Evolutionary conservation across 1,140 invertebrate species (phyloP), one percentile per base, ranked within the genome.

Genomic region (Frieseomelitta varia): DNA sequence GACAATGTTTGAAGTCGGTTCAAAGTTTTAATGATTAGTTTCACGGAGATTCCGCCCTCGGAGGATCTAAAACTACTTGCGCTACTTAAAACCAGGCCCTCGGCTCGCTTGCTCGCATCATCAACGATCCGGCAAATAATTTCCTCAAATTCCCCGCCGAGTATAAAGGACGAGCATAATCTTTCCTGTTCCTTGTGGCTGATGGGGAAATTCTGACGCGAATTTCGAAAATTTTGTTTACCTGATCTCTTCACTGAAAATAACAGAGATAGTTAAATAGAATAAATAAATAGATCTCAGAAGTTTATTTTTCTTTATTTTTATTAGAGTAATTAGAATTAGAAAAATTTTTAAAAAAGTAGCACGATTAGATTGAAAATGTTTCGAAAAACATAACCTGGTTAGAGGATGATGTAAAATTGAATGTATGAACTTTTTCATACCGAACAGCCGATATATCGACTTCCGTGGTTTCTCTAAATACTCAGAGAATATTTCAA

Each of bases 21-120:
- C 53, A 51, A 82, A 82, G 73, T 82, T 82, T 82, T 82, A 75
- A 82, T 65, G 63, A 82, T 82, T 69, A 77, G 72, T 68, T 76
- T 53, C 63, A 21, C 39, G 51, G 53, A 34, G 65, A 47, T n/a
- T 21, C 30, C 21, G 21, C 58, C 2, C 12, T 30, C 3, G 71
- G 2, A 34, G 30, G 53, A 77, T 69, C 63, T 34, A 27, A 24
- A 68, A 68, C 63, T 73, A 39, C 51, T 19, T 27, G 27, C 58
- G 61, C 19, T 30, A 76, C 56, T 65, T 65, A 27, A 34, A 51
- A 39, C 56, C 14, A 53, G 55, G 30, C 12, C 15, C 58, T 15
- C 30, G 19, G 8, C 8, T 65, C 56, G n/a, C 55, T 81, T 55
- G 19, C 39, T 61, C 27, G 19, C 27, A 2, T 34, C 27, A 34